Base-by-base conservation (phyloP, 2,113 vertebrate species). In the Geococcyx californianus region DNA sequence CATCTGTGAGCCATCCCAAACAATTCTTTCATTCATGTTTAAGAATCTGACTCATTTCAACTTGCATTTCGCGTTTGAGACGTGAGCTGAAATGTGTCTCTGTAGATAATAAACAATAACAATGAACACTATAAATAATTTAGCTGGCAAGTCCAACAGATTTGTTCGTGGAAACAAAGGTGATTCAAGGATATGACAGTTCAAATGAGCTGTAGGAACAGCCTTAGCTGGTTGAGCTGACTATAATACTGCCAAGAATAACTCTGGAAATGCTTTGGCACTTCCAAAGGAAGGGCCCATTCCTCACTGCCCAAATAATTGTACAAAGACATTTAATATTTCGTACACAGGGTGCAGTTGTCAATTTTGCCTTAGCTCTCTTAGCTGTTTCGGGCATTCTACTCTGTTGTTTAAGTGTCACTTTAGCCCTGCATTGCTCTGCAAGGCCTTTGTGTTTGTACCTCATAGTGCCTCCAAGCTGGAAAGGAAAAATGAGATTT, bases 61-160 rank as follows among this genome's bases (percentile, higher is more conserved):
- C 78, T 84, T 93, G 70, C 31, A 36, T 90, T 95, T 87, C 78
- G 73, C 58, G 34, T 85, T 82, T 80, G 62, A 93, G 87, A 76
- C 59, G 47, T 56, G 83, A 84, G 68, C 67, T 73, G 75, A 88
- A 95, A 92, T 83, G 62, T 91, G 74, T 60, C 55, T 23, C 79
- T 88, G 78, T 19, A 83, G 74, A 91, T 93, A 91, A 73, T 80
- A 88, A 96, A 82, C 62, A 87, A 21, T 11, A 90, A 91, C 64
- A 92, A 89, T 63, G 64, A 84, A 38, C 3, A 0, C 13, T 15
- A 24, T 63, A 89, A 92, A 92, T 91, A 58, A 58, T 74, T 77
- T 89, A 92, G 25, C 7, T 77, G 64, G 36, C 54, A 74, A 66
- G 69, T 94, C 75, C 67, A 36, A 49, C 9, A 62, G 66, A 76